Conservation (phyloP, 2,113 vertebrate species). For the Petrocephalus zakoni region DNA sequence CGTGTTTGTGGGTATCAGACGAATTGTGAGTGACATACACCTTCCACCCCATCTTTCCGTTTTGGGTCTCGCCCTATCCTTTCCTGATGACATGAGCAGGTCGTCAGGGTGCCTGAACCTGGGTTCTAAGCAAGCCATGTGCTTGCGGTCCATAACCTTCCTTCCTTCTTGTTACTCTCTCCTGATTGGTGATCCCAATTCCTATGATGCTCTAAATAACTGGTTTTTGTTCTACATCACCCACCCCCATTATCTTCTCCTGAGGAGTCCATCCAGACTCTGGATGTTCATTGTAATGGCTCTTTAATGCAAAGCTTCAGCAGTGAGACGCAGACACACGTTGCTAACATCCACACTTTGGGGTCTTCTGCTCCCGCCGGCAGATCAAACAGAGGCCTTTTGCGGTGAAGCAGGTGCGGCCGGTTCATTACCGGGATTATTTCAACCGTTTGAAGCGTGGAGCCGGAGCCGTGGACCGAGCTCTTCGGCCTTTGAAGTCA, state of each 20-base stretch:
- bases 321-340: background rate
- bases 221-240: background rate
- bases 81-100: background rate
- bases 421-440: slow-evolving; percentile 13
- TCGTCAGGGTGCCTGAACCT: background rate
- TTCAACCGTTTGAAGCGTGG: background rate
- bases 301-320: background rate
- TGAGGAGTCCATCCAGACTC: background rate
- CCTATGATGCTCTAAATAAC: background rate
- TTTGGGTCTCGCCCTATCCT: background rate
- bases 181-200: background rate
- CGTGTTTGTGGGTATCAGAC: background rate
- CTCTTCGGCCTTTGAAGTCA: slow-evolving; percentile 31
- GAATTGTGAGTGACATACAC: background rate
- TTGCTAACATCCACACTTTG: background rate
- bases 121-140: background rate
- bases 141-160: background rate
- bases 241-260: no score
- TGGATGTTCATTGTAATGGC: no score
- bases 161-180: background rate
- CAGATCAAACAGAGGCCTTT: slow-evolving; percentile 29
- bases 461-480: background rate
- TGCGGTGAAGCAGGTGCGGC: slow-evolving; percentile 23
- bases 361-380: background rate
- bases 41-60: background rate